phyloP scores from a whole-genome alignment of 1,140 invertebrate species.

The Metopolophium dirhodum region DNA sequence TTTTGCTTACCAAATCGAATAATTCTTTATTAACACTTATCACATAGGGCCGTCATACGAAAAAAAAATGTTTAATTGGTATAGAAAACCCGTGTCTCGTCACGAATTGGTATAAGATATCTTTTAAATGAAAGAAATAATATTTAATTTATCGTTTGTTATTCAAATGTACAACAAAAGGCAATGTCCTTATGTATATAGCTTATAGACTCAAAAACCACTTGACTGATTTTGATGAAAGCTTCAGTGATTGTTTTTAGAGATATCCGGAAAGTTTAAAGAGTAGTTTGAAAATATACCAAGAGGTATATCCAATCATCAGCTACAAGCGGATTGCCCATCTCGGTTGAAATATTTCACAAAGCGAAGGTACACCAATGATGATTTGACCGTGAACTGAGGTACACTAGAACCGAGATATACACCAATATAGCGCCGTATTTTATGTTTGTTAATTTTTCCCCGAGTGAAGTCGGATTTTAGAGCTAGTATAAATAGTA shows the following conservation, averaged over 20 bases:
- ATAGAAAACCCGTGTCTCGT: too few relatives aligned
- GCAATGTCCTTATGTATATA: neutral
- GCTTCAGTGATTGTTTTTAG: neutral
- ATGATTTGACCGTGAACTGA: neutral
- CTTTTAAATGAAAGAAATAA: neutral
- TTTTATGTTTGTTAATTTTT: neutral
- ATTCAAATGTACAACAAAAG: neutral
- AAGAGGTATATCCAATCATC: too few relatives aligned
- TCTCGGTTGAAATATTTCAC: neutral
- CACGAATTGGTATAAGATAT: neutral
- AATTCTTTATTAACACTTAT: neutral
- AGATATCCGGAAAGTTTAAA: neutral
- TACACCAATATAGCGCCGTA: neutral
- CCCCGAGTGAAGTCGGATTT: neutral
- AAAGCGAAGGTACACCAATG: neutral
- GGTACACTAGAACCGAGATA: neutral
- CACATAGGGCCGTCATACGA: neutral
- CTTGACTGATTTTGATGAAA: neutral
- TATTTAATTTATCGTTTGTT: neutral
- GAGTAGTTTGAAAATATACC: neutral
- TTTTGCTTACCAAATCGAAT: neutral
- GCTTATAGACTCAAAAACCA: neutral
- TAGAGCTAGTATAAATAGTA: neutral
- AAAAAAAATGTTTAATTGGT: too few relatives aligned
- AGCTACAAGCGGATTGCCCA: neutral